Evolutionary conservation across 2,797 vertebrate species (phyloP), one percentile per base, ranked within the genome.

Genomic region (Serranus cabrilla): DNA sequence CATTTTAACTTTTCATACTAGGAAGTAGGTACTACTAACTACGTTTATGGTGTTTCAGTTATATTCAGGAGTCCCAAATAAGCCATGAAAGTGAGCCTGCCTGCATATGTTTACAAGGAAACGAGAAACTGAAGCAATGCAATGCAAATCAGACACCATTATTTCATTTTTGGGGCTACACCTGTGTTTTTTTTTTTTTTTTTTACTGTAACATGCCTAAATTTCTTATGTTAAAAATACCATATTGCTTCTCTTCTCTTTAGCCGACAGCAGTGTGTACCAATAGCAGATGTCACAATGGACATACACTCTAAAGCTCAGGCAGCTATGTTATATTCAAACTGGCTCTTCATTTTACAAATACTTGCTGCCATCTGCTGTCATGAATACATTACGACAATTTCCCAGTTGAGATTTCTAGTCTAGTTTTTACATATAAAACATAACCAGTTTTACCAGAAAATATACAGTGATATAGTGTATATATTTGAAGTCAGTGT

Each of bases 311-410:
- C 47, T 17, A 6, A 1, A 2, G 5, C 1, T 40, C 27, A 59
- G 60, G 17, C 20, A 49, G 9, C 27, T 16, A 16, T 12, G 20
- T 18, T 20, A 10, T 66, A 61, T 2, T 52, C 4, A 21, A 11
- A 47, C 37, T 2, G 17, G 11, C 27, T 12, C 34, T 9, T 65
- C 18, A 3, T 55, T 39, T 52, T 23, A 58, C 12, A 12, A 56
- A 62, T 12, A 46, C 3, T 0, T 70, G 34, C 81, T 66, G 50
- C 63, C 71, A 52, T 52, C 74, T 78, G 55, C 71, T 80, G 74
- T 50, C 51, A 9, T 13, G 5, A 70, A 49, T 11, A 5, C 21
- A 39, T 47, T 11, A 69, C 12, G 17, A 54, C 47, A 65, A 14
- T 18, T 51, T 56, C 16, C 18, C 8, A 46, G 6, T 3, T 6